phyloP scores from a whole-genome alignment of 2,888 invertebrate genomes.

The Hoplodrina ambigua region DNA sequence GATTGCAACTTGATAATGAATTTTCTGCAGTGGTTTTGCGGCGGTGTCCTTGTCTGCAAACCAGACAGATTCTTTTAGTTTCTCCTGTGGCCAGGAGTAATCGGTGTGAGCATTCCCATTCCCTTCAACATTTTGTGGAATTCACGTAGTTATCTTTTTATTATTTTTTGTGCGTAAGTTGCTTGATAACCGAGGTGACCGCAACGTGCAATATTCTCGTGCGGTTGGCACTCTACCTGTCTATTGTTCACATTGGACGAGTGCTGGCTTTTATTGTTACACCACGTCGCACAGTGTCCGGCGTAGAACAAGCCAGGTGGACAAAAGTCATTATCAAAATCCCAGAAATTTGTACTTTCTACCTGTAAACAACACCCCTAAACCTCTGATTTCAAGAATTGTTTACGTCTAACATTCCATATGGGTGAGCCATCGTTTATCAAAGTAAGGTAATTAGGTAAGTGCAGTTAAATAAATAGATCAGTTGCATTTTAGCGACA shows the following conservation, averaged over 20 bases:
- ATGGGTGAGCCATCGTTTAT: too few species aligned
- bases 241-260: constrained; percentile 71
- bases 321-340: too few species aligned
- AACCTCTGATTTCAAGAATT: too few species aligned
- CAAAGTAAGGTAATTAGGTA: too few species aligned
- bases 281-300: too few species aligned
- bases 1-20: constrained; percentile 1
- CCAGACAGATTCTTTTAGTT: constrained; percentile 36
- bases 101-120: constrained; percentile 36
- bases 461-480: too few species aligned
- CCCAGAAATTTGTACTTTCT: too few species aligned
- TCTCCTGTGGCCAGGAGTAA: constrained; percentile 25
- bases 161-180: constrained; percentile 55
- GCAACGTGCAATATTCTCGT: constrained; percentile 73
- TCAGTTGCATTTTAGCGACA: too few species aligned
- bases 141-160: constrained; percentile 48
- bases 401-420: too few species aligned
- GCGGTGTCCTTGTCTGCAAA: constrained; percentile 12
- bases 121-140: constrained; percentile 50
- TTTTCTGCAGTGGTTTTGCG: constrained; percentile 17
- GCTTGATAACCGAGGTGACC: constrained; percentile 64
- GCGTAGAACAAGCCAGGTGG: too few species aligned
- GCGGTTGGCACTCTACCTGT: constrained; percentile 68
- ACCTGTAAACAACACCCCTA: too few species aligned
- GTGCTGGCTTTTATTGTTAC: constrained; percentile 66